Base-by-base conservation (phyloP, 37 sponge, comb jelly and placozoan genomes). In the Geodia barretti region DNA sequence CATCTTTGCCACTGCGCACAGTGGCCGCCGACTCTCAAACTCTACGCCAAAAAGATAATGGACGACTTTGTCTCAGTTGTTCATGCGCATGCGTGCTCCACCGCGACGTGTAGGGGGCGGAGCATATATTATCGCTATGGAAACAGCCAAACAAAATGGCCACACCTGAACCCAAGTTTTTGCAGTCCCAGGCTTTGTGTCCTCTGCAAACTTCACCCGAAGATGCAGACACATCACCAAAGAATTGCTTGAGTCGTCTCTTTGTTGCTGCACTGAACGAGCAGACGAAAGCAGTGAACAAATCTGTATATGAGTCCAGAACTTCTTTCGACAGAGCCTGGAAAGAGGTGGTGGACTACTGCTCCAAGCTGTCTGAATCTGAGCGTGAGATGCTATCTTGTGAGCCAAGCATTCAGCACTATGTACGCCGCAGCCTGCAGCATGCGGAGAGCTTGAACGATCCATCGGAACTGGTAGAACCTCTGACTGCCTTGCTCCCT, bases 381-480 rank as follows among this genome's bases (percentile, higher is more conserved):
- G 61, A 62, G 20, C 41, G 42, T 14, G 1, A 32, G 0, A 7
- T 29, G 26, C 30, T 80, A 37, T 3, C 41, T 35, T 34, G 38
- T 2, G 64, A 74, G 3, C 88, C 88, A 29, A 60, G 70, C 62
- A 40, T 76, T 24, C 83, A 82, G 77, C 88, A 88, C 76, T 88
- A 88, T 40, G 4, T 82, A 9, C 76, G 76, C 64, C 41, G 88
- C 3, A 21, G 69, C 61, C 62, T 88, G 1, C 71, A 47, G 0
- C 39, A 74, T 73, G 72, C 66, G 29, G n/a, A 40, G 0, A 85
- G 78, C 35, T 33, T 79, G 32, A 9, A 33, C 0, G 78, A 30
- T 17, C 41, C 26, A 29, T 26, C 74, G 43, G 64, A 70, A 2
- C n/a, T 81, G 28, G 1, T 64, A 1, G 69, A 60, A 26, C 39